These are phyloP conservation scores for Dicrurus megarhynchus DNA, from an alignment of 2,113 vertebrate species.

Conservation along the genomic window DNA sequence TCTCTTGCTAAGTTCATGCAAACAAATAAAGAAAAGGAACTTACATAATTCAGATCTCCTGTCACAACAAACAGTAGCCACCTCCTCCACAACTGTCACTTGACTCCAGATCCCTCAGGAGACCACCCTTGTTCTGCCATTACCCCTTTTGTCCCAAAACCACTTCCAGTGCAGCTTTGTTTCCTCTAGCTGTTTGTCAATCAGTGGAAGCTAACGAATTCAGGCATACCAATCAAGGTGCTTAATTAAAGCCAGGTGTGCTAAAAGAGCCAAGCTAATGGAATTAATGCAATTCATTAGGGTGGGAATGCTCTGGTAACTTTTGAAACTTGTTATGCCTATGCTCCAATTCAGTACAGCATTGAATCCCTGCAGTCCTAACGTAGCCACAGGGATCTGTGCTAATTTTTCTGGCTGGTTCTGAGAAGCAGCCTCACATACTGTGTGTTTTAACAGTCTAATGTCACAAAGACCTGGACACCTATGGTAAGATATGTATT, in stretches of 20 bases:
- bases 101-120: neutral
- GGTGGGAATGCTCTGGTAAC: neutral
- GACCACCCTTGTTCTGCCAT: rapidly evolving
- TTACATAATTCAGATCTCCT: neutral
- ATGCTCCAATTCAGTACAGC: neutral
- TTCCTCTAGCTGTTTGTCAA: neutral
- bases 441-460: neutral
- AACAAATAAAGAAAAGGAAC: neutral
- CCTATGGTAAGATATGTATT: neutral
- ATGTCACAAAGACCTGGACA: neutral
- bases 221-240: neutral
- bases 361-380: neutral
- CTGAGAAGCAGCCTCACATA: neutral
- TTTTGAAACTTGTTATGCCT: neutral
- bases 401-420: neutral
- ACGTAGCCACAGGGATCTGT: neutral
- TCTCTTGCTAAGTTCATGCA: neutral
- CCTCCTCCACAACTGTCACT: neutral
- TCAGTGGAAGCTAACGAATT: neutral
- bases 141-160: neutral
- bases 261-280: neutral
- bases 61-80: neutral
- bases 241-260: neutral
- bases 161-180: neutral
- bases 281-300: neutral